Conservation (phyloP, 1,140 invertebrate genomes). For the Agrilus planipennis region DNA sequence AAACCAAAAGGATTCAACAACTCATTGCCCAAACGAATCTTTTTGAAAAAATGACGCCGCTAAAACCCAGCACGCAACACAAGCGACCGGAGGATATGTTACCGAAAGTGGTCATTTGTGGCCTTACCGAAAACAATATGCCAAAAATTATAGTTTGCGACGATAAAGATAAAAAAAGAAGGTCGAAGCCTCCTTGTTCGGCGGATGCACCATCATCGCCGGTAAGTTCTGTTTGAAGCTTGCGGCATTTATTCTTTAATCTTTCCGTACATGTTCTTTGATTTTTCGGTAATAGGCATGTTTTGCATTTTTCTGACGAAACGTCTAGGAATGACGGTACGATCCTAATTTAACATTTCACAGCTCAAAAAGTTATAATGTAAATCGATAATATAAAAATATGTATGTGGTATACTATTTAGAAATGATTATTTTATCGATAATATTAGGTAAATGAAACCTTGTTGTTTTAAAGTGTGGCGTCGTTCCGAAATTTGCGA, state of each 20-base stretch:
- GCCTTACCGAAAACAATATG: slow-evolving; percentile 25
- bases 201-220: background rate
- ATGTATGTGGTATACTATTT: background rate
- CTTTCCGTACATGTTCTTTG: no score
- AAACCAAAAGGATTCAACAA: slow-evolving; percentile 28
- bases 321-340: slow-evolving; percentile 11
- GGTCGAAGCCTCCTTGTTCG: background rate
- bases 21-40: slow-evolving; percentile 22
- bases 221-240: background rate
- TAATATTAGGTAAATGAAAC: slow-evolving; percentile 2
- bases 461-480: slow-evolving; percentile 3
- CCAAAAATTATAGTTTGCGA: slow-evolving; percentile 30
- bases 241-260: no score
- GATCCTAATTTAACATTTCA: background rate
- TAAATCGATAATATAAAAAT: background rate
- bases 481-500: slow-evolving; percentile 25
- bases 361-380: background rate
- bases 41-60: slow-evolving; percentile 15
- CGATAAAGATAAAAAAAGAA: slow-evolving; percentile 8
- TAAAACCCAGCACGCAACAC: slow-evolving; percentile 4
- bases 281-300: no score
- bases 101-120: slow-evolving; percentile 31
- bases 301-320: slow-evolving; percentile 22
- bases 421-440: background rate
- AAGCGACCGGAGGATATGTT: slow-evolving; percentile 22